These are phyloP conservation scores for Drosophila nr. medialis DNA, from an alignment of 2,888 invertebrate species.

Conservation along the genomic window DNA sequence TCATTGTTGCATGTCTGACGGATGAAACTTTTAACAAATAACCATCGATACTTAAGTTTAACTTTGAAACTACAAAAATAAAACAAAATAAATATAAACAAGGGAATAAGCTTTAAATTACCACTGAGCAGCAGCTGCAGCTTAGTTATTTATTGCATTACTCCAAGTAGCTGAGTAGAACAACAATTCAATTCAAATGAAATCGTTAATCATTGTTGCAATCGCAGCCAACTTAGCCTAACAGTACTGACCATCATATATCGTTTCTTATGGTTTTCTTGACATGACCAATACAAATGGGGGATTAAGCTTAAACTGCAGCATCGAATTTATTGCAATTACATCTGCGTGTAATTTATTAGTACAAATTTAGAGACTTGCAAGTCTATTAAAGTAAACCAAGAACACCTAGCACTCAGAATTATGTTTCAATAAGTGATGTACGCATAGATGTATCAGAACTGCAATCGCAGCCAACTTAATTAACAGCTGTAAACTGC, in stretches of 20 bases:
- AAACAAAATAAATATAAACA: slow-evolving; percentile 35
- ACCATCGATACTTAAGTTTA: slow-evolving; percentile 54
- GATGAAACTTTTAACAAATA: slow-evolving; percentile 44
- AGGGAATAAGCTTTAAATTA: slow-evolving; percentile 43
- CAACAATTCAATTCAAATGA: not conserved
- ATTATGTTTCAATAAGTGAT: not conserved
- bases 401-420: not conserved
- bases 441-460: not conserved
- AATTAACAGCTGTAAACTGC: slow-evolving; percentile 3
- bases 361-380: not conserved
- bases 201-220: not conserved
- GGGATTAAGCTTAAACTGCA: not conserved
- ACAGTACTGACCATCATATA: slow-evolving; percentile 9
- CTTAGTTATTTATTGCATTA: slow-evolving; percentile 4
- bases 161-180: not conserved
- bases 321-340: not conserved
- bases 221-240: not conserved
- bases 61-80: slow-evolving; percentile 39
- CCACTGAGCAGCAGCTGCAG: slow-evolving; percentile 33
- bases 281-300: not conserved
- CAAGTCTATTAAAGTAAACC: not conserved
- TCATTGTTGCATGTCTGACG: slow-evolving; percentile 35
- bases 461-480: slow-evolving; percentile 1
- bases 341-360: not conserved
- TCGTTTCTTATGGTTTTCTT: not conserved